phyloP scores from a whole-genome alignment of 2,797 vertebrate genomes.

The Ibycter americanus region DNA sequence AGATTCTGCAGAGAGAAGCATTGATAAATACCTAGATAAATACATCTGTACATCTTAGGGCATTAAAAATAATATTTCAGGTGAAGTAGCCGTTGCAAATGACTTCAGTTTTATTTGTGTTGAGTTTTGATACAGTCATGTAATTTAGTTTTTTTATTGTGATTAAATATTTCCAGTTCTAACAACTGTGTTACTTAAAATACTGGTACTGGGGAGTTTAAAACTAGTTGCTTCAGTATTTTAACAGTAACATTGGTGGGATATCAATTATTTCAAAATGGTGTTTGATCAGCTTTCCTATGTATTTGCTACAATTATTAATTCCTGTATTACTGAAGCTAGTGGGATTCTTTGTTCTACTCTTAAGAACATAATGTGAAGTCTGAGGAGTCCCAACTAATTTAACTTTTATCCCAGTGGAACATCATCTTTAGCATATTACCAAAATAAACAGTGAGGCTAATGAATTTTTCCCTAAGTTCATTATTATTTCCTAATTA shows the following conservation, averaged over 20 bases:
- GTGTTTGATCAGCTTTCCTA: background rate
- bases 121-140: background rate
- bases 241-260: background rate
- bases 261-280: background rate
- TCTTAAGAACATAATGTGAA: background rate
- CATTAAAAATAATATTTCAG: background rate
- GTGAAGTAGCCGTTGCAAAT: background rate
- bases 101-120: background rate
- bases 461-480: conserved; percentile 34
- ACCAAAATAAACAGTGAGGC: conserved; percentile 22
- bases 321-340: background rate
- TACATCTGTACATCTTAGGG: background rate
- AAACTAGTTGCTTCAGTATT: background rate
- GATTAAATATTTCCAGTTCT: background rate
- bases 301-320: background rate
- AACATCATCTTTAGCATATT: background rate
- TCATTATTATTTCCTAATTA: conserved; percentile 47
- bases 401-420: background rate
- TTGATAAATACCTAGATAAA: background rate
- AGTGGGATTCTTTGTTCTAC: background rate
- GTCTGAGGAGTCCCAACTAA: background rate
- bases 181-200: background rate
- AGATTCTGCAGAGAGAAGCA: background rate
- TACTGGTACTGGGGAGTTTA: background rate
- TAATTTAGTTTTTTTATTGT: background rate